Conservation (phyloP, 92 coral and sea anemone species). For the Palythoa heliodiscus region DNA sequence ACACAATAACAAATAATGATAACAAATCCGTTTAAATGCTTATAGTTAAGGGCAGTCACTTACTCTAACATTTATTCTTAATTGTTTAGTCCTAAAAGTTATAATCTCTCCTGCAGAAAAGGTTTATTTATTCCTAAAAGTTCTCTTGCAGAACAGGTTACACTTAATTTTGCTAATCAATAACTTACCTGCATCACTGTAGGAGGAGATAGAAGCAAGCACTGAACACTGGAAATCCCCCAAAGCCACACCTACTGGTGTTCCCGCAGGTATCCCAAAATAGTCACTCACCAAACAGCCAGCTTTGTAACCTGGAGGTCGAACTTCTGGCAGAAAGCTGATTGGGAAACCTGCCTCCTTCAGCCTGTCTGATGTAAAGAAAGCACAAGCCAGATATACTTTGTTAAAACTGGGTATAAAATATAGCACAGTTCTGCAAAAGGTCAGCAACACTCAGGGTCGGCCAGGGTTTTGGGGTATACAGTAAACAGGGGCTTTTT, state of each 20-base stretch:
- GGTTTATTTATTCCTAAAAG: no score
- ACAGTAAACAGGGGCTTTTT: no score
- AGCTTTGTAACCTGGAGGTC: conserved; percentile 63
- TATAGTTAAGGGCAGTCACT: no score
- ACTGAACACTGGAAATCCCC: conserved; percentile 99
- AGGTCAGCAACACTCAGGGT: no score
- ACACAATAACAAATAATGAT: no score
- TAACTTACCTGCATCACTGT: conserved; percentile 81
- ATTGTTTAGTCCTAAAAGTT: no score
- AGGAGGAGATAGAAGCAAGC: conserved; percentile 64
- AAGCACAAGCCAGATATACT: not conserved
- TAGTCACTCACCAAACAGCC: conserved; percentile 68
- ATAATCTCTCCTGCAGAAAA: no score
- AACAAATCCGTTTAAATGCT: no score
- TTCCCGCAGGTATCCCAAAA: conserved; percentile 74
- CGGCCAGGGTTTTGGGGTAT: no score
- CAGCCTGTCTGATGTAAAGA: conserved; percentile 42
- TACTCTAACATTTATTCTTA: no score
- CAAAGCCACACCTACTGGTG: conserved; percentile 80
- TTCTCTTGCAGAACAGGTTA: not conserved
- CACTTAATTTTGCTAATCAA: not conserved
- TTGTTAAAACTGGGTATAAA: not conserved
- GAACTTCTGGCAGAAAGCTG: conserved; percentile 74
- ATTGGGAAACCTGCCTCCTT: conserved; percentile 69
- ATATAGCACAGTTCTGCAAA: not conserved